A percentile compares a stretch with the other conserved stretches of the same genome.
Conservation (phyloP, 2,797 vertebrate species). For the Knipowitschia caucasica region DNA sequence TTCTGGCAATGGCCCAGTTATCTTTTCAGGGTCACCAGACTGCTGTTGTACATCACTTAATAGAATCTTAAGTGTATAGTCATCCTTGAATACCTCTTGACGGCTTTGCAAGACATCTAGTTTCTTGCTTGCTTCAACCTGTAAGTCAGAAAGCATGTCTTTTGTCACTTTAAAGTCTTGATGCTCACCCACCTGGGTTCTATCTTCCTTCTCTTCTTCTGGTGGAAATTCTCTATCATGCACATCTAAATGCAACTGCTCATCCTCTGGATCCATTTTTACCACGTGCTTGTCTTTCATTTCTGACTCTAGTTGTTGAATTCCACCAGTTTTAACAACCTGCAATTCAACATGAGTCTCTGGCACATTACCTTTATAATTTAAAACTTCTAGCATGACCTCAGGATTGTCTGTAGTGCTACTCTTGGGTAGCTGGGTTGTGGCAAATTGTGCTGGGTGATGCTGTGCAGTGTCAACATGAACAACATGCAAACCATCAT, state of each 20-base stretch:
- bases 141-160: conserved; percentile 11
- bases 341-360: conserved; percentile 5
- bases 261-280: neutral
- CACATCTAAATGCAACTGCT: conserved; percentile 1
- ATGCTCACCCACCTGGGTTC: neutral
- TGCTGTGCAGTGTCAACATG: neutral
- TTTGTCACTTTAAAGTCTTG: conserved; percentile 1
- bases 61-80: neutral
- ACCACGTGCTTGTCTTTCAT: neutral
- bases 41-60: too few relatives aligned
- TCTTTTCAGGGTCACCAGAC: too few relatives aligned
- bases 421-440: neutral
- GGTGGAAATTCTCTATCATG: neutral
- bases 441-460: neutral
- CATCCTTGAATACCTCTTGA: neutral
- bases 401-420: neutral
- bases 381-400: neutral
- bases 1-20: too few relatives aligned
- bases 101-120: neutral
- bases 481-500: conserved; percentile 6
- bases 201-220: neutral
- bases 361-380: neutral
- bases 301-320: conserved; percentile 3
- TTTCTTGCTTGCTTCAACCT: conserved; percentile 5
- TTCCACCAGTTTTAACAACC: neutral